Percentiles rank a stretch among this genome's conserved stretches.
These are phyloP conservation scores for Corapipo altera DNA, from an alignment of 2,113 vertebrate genomes.

Conservation along the genomic window DNA sequence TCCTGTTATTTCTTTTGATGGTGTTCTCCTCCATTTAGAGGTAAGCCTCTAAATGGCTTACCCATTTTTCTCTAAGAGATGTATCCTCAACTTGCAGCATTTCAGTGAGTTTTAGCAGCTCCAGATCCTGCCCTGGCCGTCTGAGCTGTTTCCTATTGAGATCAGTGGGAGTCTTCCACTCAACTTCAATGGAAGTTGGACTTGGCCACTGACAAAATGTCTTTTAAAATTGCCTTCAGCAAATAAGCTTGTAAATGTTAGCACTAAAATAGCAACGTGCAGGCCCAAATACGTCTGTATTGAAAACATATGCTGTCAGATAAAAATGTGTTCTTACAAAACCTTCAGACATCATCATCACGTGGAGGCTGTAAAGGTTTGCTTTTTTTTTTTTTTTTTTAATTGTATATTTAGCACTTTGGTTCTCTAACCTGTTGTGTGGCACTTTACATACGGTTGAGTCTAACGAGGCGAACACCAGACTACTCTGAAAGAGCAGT, in stretches of 20 bases:
- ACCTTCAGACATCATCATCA: not conserved
- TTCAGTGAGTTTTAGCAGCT: not conserved
- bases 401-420: not conserved
- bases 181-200: constrained; percentile 38
- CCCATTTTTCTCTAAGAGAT: not conserved
- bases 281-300: constrained; percentile 41
- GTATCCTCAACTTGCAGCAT: not conserved
- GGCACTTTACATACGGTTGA: not conserved
- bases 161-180: constrained; percentile 29
- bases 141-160: constrained; percentile 51
- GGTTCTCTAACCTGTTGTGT: not conserved
- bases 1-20: not conserved
- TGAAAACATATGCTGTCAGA: constrained; percentile 38
- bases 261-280: constrained; percentile 16
- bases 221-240: constrained; percentile 57
- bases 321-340: not conserved
- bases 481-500: not conserved
- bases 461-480: not conserved
- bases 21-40: not conserved
- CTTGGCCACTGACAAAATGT: constrained; percentile 39
- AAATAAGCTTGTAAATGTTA: constrained; percentile 40
- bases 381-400: too few relatives aligned
- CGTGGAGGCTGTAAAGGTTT: not conserved
- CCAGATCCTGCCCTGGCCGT: not conserved
- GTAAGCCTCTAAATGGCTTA: not conserved